phyloP scores from a whole-genome alignment of 2,113 vertebrate species.

The Phasianus colchicus region DNA sequence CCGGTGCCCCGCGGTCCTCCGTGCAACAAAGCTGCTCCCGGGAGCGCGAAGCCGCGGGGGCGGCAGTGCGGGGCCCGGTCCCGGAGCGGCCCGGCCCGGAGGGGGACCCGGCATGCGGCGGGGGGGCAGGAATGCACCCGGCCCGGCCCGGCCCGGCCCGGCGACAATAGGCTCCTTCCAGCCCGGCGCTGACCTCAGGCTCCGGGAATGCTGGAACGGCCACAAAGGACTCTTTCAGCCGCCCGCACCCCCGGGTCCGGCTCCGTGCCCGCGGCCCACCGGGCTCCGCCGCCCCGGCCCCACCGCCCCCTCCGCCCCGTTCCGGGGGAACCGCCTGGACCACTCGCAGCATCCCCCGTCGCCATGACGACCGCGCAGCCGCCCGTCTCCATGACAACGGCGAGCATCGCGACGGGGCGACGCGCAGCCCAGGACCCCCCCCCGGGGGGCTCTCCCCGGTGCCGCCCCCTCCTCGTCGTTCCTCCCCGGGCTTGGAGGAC shows the following conservation, averaged over 20 bases:
- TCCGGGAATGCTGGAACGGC: slow-evolving; percentile 78
- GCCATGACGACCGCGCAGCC: neutral
- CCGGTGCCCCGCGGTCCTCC: neutral
- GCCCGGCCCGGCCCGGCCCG: slow-evolving; percentile 37
- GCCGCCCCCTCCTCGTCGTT: neutral
- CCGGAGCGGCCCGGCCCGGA: too few relatives aligned
- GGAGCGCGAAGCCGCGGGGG: too few relatives aligned
- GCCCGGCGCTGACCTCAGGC: slow-evolving; percentile 78
- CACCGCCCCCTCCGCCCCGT: neutral
- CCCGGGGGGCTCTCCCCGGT: neutral
- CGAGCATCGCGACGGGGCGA: neutral
- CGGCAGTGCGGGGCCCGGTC: too few relatives aligned
- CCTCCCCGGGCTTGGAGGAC: neutral
- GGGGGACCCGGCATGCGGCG: neutral
- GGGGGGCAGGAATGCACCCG: slow-evolving; percentile 35
- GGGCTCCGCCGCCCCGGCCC: neutral
- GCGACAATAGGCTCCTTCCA: slow-evolving; percentile 79
- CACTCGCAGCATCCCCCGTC: slow-evolving; percentile 24
- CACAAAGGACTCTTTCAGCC: slow-evolving; percentile 81
- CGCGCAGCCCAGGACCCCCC: neutral
- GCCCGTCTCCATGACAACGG: slow-evolving; percentile 22
- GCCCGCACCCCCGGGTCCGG: slow-evolving; percentile 25
- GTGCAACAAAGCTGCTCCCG: neutral
- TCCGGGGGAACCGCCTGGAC: slow-evolving; percentile 14
- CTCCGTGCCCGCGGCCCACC: slow-evolving; percentile 65